Conservation (phyloP, 2,113 vertebrate species). For the Pteropus alecto region DNA sequence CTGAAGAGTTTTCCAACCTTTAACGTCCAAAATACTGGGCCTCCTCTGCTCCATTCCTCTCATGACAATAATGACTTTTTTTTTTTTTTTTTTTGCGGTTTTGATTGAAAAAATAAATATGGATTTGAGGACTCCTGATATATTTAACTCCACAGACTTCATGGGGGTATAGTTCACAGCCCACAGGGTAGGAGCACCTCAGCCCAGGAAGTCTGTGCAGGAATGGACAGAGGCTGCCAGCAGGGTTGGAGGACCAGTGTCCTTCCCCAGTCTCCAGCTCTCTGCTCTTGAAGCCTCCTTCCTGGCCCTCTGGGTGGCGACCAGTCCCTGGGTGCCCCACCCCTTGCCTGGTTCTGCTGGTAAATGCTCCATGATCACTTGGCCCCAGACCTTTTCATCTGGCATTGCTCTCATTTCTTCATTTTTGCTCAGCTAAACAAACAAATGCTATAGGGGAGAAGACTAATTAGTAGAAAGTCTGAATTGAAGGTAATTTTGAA, state of each 20-base stretch:
- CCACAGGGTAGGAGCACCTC: background rate
- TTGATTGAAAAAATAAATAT: background rate
- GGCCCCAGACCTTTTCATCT: background rate
- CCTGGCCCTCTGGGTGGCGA: background rate
- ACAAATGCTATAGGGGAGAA: background rate
- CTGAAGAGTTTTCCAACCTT: background rate
- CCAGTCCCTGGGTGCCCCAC: background rate
- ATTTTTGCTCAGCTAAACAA: background rate
- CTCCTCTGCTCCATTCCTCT: background rate
- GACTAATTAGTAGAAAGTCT: background rate
- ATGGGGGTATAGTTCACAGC: background rate
- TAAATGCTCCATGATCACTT: background rate
- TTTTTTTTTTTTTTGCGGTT: background rate
- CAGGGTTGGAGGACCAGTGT: background rate
- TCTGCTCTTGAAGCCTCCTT: background rate
- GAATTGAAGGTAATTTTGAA: background rate
- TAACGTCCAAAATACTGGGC: background rate
- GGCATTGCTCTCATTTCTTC: background rate
- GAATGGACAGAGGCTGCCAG: background rate
- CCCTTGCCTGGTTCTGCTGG: background rate
- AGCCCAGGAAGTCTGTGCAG: fast-evolving
- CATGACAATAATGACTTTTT: background rate
- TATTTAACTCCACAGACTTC: background rate
- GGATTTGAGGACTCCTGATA: background rate
- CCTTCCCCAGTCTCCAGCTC: background rate